Evolutionary conservation across 1,140 invertebrate species (phyloP), one percentile per base, ranked within the genome.

Genomic region (Tyrophagus putrescentiae): DNA sequence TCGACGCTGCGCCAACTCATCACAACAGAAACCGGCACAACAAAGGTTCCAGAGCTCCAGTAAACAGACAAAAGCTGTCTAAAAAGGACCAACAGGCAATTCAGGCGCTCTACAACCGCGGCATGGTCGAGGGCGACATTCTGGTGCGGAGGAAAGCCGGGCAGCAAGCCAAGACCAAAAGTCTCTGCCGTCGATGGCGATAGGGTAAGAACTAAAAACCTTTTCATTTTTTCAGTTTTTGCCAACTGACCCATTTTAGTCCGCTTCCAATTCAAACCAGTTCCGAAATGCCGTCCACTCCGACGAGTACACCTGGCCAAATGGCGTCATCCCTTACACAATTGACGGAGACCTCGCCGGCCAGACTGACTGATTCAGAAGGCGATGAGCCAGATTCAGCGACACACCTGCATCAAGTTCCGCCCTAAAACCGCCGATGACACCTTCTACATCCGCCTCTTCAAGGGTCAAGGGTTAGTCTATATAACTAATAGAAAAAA

Each of bases 361-460:
- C 16, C 34, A 56, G 28, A 56, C 11, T 9, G 57, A 57, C 16
- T 56, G 27, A 60, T 60, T 18, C 18, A 23, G 32, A 57, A 58
- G n/a, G 77, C 75, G 0, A 72, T 80, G 48, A 64, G 76, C 3
- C 78, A 79, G 44, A 78, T 78, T 36, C 74, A 79, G 23, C 64
- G 72, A 11, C 74, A 71, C 48, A 81, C 80, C 0, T 65, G 64
- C 52, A 59, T 65, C 11, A 59, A 58, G 34, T 65, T 65, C 32
- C 56, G 62, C 13, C 50, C 57, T 16, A 60, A 60, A 54, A 58
- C 53, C 23, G 4, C 9, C 36, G n/a, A 59, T 11, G 62, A 61
- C 28, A 31, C 41, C 45, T 45, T 53, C 7, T 65, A 65, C 34
- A 59, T 64, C 27, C 57, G 61, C 28, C 62, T 64, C 32, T 62